These are phyloP conservation scores for Geococcyx californianus DNA, from an alignment of 2,113 vertebrate species.

Conservation along the genomic window DNA sequence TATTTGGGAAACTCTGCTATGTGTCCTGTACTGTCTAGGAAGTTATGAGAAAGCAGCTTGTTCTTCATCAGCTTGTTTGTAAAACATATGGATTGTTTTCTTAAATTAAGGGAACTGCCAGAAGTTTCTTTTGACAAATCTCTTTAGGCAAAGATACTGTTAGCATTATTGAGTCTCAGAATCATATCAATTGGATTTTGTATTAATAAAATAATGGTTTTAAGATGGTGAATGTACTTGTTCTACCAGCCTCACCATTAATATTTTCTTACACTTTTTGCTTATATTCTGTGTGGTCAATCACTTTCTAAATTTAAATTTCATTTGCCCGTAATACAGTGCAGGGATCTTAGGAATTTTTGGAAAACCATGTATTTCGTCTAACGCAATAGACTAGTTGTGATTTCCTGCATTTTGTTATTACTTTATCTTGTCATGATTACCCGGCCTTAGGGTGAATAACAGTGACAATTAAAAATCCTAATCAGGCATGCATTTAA, in stretches of 20 bases:
- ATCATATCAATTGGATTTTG: neutral
- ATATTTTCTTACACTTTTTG: neutral
- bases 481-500: neutral
- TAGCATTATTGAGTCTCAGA: neutral
- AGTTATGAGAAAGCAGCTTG: neutral
- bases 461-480: neutral
- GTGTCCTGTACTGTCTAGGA: rapidly evolving
- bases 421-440: neutral
- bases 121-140: neutral
- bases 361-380: neutral
- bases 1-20: neutral
- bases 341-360: neutral
- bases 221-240: neutral
- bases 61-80: neutral
- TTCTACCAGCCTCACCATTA: neutral
- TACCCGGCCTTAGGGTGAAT: neutral
- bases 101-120: neutral
- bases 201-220: neutral
- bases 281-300: neutral
- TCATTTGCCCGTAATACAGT: neutral
- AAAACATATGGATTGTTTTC: neutral
- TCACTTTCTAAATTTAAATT: neutral
- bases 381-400: neutral
- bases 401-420: neutral
- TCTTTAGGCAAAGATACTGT: neutral